phyloP scores from a whole-genome alignment of 2,888 invertebrate species.

The Dicycla oo region DNA sequence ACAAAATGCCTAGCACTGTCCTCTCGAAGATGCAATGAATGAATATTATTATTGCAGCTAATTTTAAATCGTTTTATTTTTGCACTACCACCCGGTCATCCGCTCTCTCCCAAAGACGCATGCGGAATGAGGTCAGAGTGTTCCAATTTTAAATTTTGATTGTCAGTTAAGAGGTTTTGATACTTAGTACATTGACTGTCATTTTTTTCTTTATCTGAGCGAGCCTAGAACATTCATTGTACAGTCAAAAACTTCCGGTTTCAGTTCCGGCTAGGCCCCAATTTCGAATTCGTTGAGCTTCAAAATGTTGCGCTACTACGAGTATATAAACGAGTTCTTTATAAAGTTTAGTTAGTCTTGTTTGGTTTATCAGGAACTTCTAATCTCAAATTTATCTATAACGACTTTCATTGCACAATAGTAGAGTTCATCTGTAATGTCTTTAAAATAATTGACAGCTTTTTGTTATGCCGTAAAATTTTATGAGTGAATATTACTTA shows the following conservation, averaged over 20 bases:
- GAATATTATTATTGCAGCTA: slow-evolving; percentile 68
- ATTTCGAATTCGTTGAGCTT: slow-evolving; percentile 48
- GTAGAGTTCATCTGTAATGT: slow-evolving; percentile 23
- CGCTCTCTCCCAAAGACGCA: slow-evolving; percentile 80
- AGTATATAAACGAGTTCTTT: slow-evolving; percentile 45
- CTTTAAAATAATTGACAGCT: slow-evolving; percentile 11
- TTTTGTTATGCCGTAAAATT: slow-evolving; percentile 30
- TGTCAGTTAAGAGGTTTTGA: slow-evolving; percentile 74
- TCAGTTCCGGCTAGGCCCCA: slow-evolving; percentile 68
- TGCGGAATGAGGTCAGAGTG: slow-evolving; percentile 85
- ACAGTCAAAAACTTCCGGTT: slow-evolving; percentile 65
- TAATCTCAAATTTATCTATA: slow-evolving; percentile 40
- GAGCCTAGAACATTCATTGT: slow-evolving; percentile 53
- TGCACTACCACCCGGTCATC: slow-evolving; percentile 73
- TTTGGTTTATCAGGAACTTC: slow-evolving; percentile 36
- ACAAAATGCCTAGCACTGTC: slow-evolving; percentile 63
- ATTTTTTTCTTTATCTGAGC: slow-evolving; percentile 59
- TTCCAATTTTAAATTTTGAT: slow-evolving; percentile 88
- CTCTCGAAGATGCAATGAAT: slow-evolving; percentile 65
- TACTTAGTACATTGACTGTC: slow-evolving; percentile 82
- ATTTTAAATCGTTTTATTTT: slow-evolving; percentile 84
- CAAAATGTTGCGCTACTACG: slow-evolving; percentile 45
- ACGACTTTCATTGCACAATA: slow-evolving; percentile 50
- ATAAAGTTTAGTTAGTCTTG: slow-evolving; percentile 28
- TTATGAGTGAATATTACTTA: slow-evolving; percentile 9